These are phyloP conservation scores for Trissonchulus latispiculum DNA, from an alignment of 2,888 invertebrate genomes.

Conservation along the genomic window DNA sequence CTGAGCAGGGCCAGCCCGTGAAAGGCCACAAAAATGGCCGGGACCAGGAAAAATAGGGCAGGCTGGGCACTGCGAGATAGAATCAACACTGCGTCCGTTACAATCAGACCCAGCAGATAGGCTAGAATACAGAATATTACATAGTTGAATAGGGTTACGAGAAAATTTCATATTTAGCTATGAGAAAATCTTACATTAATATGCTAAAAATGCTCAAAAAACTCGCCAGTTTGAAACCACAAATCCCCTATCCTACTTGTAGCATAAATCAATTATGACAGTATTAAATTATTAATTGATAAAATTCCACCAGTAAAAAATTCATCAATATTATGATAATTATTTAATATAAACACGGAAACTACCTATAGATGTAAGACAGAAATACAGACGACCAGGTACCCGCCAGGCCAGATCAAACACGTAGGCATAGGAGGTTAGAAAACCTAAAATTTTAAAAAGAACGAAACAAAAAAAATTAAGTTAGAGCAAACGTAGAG, in stretches of 20 bases:
- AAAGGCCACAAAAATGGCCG: not conserved
- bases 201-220: not conserved
- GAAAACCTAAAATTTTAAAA: slow-evolving; percentile 1
- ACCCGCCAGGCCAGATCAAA: slow-evolving; percentile 1
- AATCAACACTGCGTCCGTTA: not conserved
- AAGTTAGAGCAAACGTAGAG: no score
- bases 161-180: no score
- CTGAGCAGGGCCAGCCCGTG: not conserved
- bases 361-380: not conserved
- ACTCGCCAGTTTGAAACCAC: not conserved
- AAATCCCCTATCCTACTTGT: not conserved
- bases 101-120: not conserved
- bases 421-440: not conserved
- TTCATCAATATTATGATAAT: not conserved
- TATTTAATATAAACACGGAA: not conserved
- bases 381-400: not conserved
- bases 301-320: not conserved
- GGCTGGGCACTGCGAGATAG: not conserved
- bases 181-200: no score
- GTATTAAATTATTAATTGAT: not conserved
- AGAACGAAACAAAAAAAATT: no score
- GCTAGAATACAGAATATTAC: no score
- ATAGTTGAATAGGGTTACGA: no score
- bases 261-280: not conserved
- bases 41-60: slow-evolving; percentile 1